A percentile compares a stretch with the other conserved stretches of the same genome.
Evolutionary conservation across 2,888 invertebrate species (phyloP).

Genomic region (Drosophila setosimentum): DNA sequence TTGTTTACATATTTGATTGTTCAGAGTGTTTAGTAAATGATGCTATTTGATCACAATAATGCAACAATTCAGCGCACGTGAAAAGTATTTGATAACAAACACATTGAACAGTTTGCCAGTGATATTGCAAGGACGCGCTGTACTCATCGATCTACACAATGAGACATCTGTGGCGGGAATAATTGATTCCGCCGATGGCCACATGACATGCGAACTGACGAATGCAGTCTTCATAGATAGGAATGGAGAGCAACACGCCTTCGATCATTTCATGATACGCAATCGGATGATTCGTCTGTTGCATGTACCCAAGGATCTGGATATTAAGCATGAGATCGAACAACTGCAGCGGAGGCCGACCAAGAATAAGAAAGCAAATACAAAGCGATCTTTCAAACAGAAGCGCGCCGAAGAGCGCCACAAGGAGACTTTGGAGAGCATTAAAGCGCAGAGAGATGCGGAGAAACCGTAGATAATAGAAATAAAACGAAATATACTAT

Average conservation of each 20-base stretch:
- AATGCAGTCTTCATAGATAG: conserved; percentile 83
- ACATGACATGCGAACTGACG: conserved; percentile 82
- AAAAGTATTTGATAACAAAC: conserved; percentile 82
- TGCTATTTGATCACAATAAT: conserved; percentile 37
- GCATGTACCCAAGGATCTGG: conserved; percentile 78
- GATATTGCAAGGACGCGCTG: conserved; percentile 75
- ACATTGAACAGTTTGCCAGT: conserved; percentile 81
- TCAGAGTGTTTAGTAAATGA: not conserved
- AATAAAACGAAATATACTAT: not conserved
- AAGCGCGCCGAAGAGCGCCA: conserved; percentile 78
- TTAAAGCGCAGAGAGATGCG: conserved; percentile 50
- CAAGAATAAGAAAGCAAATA: conserved; percentile 22
- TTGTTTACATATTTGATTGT: conserved; percentile 8
- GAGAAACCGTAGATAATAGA: not conserved
- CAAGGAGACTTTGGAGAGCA: conserved; percentile 74
- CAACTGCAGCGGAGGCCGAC: conserved; percentile 44
- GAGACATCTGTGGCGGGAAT: conserved; percentile 84
- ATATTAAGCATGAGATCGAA: conserved; percentile 65
- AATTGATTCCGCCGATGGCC: conserved; percentile 81
- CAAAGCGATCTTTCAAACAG: conserved; percentile 77
- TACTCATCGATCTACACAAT: conserved; percentile 84
- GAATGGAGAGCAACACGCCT: conserved; percentile 79
- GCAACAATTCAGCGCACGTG: conserved; percentile 75
- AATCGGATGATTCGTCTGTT: conserved; percentile 82
- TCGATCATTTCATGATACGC: conserved; percentile 83